Conservation (phyloP, 2,113 vertebrate genomes). For the Tragelaphus buxtoni region DNA sequence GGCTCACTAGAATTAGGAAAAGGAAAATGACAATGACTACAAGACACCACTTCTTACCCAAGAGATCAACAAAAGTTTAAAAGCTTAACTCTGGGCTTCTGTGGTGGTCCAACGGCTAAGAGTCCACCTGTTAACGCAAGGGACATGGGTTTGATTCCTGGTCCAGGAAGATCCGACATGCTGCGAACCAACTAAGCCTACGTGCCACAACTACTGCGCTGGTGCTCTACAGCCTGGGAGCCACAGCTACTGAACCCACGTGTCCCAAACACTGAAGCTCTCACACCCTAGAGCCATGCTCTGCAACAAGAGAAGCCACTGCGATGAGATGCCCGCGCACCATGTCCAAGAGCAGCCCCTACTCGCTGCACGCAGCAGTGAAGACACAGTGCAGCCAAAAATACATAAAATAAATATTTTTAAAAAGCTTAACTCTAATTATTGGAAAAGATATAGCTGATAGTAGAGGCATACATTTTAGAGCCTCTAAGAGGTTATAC, state of each 20-base stretch:
- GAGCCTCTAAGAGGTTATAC: background rate
- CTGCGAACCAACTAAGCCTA: background rate
- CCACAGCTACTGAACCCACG: background rate
- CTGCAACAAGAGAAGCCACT: background rate
- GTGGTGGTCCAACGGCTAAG: background rate
- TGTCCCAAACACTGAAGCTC: background rate
- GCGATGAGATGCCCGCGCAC: background rate
- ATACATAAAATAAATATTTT: background rate
- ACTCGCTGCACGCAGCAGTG: background rate
- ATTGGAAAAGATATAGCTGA: background rate
- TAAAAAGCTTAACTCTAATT: background rate
- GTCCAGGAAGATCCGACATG: background rate
- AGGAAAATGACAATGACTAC: background rate
- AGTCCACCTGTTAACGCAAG: background rate
- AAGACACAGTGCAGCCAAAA: background rate
- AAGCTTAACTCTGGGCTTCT: background rate
- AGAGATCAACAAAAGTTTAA: background rate
- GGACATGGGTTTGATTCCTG: background rate
- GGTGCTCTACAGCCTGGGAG: background rate
- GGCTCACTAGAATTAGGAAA: background rate
- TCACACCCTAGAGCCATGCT: background rate
- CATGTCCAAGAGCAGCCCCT: background rate
- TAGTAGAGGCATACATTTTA: background rate
- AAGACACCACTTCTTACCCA: background rate
- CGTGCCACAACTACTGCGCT: background rate